Evolutionary conservation across 2,888 invertebrate genomes (phyloP), one percentile per base, ranked within the genome.

Genomic region (Azorinus chamasolen): DNA sequence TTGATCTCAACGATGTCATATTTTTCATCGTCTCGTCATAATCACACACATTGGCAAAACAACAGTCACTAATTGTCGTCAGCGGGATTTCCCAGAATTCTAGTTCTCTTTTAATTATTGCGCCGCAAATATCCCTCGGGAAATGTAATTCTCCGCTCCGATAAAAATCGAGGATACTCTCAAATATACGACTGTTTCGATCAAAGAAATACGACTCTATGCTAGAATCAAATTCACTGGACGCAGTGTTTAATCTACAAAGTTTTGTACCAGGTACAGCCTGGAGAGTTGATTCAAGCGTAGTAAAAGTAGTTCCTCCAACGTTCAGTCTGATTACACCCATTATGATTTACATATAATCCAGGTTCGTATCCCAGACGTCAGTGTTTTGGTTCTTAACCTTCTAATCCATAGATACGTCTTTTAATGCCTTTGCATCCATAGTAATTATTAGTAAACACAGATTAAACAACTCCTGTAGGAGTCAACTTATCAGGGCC

Each of bases 151-250:
- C 80, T 41, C 80, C 83, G 14, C 66, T 68, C 39, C 89, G 79
- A 63, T 87, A 88, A 37, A 82, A 76, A 61, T 88, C 87, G 43
- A 89, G 69, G 20, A 89, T 73, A 53, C 48, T 70, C 43, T 84
- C 81, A 65, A 89, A 84, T n/a, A 88, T 32, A 46, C 69, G 64
- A 3, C 87, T 84, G 58, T 87, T 87, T 27, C 89, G 71, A 74
- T 88, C 89, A 39, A 87, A 89, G 76, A 80, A 89, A 62, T 65
- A 83, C 54, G 80, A 86, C 20, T 65, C 65, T 10, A 51, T 62
- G 20, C 59, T 57, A 0, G 59, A 27, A 14, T 72, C 54, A 43
- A 69, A 71, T 20, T 74, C 55, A 1, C 45, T 10, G 5, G 79
- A 70, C 6, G 45, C 20, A 14, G 50, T 65, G 14, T 57, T 59